Percentiles rank a stretch among this genome's conserved stretches.
These are phyloP conservation scores for Phoeniculus purpureus DNA, from an alignment of 2,797 vertebrate species.

Conservation along the genomic window DNA sequence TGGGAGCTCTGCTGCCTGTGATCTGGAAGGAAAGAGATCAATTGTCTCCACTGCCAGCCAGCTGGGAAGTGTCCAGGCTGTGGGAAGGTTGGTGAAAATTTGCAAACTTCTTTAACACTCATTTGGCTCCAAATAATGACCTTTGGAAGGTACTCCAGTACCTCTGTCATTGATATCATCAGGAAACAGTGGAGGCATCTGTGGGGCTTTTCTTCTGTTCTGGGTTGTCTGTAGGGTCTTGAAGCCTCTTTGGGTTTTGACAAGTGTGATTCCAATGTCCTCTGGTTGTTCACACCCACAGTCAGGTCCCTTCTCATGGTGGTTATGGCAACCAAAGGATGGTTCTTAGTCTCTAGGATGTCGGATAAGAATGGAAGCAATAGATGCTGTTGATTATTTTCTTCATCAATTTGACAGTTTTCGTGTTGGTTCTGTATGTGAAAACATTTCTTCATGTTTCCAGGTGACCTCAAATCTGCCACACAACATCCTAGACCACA, in stretches of 20 bases:
- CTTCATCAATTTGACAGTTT: not conserved
- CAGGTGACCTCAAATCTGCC: not conserved
- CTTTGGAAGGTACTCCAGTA: not conserved
- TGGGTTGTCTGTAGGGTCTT: not conserved
- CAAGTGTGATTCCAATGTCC: not conserved
- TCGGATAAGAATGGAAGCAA: not conserved
- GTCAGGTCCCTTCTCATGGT: not conserved
- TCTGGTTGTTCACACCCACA: not conserved
- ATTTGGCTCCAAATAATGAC: not conserved
- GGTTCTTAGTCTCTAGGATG: not conserved
- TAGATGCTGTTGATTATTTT: not conserved
- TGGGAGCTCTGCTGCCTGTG: constrained; percentile 6
- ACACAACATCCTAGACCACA: not conserved
- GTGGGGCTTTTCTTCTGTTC: not conserved
- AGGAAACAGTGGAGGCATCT: not conserved
- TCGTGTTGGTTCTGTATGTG: not conserved
- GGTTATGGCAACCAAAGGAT: not conserved
- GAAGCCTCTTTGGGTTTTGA: not conserved
- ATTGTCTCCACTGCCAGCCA: constrained; percentile 39
- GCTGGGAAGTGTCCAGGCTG: not conserved
- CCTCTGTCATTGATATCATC: not conserved
- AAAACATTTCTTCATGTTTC: not conserved
- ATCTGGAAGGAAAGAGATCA: constrained; percentile 13
- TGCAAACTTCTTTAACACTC: constrained; percentile 6
- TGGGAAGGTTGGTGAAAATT: constrained; percentile 17